Evolutionary conservation across 2,888 invertebrate species (phyloP), one percentile per base, ranked within the genome.

Genomic region (Entomobrya multifasciata): DNA sequence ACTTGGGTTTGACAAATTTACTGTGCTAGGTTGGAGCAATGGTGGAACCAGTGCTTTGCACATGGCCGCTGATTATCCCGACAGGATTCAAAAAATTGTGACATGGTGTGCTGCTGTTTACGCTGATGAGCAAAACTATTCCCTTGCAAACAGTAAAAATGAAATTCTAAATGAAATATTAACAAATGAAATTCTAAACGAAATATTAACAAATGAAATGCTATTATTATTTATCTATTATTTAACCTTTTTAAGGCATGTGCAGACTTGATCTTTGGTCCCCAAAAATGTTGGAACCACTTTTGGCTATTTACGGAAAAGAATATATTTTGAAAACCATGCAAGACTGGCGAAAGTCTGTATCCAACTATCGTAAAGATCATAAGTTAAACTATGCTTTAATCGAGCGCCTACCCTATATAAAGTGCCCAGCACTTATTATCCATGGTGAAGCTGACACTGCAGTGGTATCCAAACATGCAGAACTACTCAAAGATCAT

Each of bases 11-110:
- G 92, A 94, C 0, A 95, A 95, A 90, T 97, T 95, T 92, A 97
- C 97, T 0, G 91, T 97, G 13, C 92, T 97, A 83, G 98, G 98
- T 0, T 98, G 97, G 97, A 97, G 97, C 93, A 97, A 97, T 93
- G 98, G 98, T 30, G 98, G 97, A 1, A 0, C 93, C 97, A 90
- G 95, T 97, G 47, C 92, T 96, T 17, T n/a, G n/a, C n/a, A 95
- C 97, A 11, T 95, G 95, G 3, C 94, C 94, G 87, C 92, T 2
- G 76, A 89, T 1, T 94, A 95, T 92, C 95, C 95, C 0, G 93
- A 95, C 0, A 92, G 93, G 10, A 94, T 97, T 0, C 93, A 94
- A 11, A 97, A 96, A 92, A 92, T 97, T 84, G 94, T 97, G 0
- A 93, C 96, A 11, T 96, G 96, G 95, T 97, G 96, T 0, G 93